phyloP scores from a whole-genome alignment of 2,888 invertebrate species.

The Thera obeliscata region DNA sequence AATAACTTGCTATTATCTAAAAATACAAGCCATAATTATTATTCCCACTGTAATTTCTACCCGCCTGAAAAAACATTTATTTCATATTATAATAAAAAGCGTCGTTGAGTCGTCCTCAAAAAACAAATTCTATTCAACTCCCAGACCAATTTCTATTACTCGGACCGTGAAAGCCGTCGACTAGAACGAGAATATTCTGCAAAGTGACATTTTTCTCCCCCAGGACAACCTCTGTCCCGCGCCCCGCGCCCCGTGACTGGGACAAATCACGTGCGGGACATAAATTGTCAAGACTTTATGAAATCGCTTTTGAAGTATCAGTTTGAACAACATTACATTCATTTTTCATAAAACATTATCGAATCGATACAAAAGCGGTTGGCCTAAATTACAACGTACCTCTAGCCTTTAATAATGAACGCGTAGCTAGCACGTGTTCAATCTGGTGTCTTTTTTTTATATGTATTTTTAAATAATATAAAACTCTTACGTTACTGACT shows the following conservation, averaged over 20 bases:
- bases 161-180: conserved; percentile 25
- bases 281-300: conserved; percentile 9
- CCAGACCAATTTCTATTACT: conserved; percentile 27
- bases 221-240: conserved; percentile 13
- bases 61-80: background rate
- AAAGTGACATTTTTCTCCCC: conserved; percentile 17
- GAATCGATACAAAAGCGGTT: too few species aligned
- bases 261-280: conserved; percentile 9
- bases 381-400: too few species aligned
- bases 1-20: background rate
- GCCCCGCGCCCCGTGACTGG: conserved; percentile 1
- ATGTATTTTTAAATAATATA: too few species aligned
- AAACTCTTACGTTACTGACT: too few species aligned
- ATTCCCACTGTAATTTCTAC: background rate
- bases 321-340: background rate
- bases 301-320: conserved; percentile 8
- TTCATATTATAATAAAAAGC: conserved; percentile 2
- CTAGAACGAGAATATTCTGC: conserved; percentile 18
- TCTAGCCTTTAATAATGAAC: too few species aligned
- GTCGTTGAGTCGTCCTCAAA: conserved; percentile 12
- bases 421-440: too few species aligned
- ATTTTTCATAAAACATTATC: background rate
- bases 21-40: background rate
- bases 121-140: conserved; percentile 29
- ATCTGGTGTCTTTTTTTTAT: too few species aligned